Evolutionary conservation across 2,888 invertebrate species (phyloP).

Genomic region (Eumerus sabulonum): DNA sequence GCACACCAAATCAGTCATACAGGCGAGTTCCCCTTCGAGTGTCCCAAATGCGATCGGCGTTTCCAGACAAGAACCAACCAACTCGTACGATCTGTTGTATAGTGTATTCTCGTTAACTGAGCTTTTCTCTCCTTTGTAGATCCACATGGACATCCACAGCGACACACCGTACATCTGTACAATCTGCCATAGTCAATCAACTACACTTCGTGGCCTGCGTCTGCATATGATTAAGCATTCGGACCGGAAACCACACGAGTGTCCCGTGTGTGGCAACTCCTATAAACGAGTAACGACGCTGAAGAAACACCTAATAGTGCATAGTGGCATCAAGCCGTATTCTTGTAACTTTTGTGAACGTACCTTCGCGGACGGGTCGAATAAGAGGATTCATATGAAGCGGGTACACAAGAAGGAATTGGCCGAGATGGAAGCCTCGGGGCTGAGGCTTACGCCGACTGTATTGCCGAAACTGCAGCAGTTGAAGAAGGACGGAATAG

Average conservation of each 20-base stretch:
- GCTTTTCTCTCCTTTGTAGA: conserved; percentile 21
- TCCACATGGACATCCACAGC: conserved; percentile 62
- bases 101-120: not conserved
- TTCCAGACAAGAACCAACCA: conserved; percentile 59
- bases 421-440: conserved; percentile 75
- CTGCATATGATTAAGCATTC: conserved; percentile 64
- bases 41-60: conserved; percentile 52
- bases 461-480: conserved; percentile 77
- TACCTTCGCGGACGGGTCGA: conserved; percentile 60
- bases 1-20: conserved; percentile 57
- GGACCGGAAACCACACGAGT: conserved; percentile 54
- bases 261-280: conserved; percentile 53
- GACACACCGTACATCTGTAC: conserved; percentile 60
- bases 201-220: conserved; percentile 51
- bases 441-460: conserved; percentile 73
- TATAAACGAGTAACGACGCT: conserved; percentile 59
- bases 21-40: conserved; percentile 54
- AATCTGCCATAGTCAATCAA: conserved; percentile 49
- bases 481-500: conserved; percentile 63
- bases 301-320: conserved; percentile 61
- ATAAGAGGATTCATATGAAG: conserved; percentile 60
- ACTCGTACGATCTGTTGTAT: conserved; percentile 28
- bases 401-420: conserved; percentile 57
- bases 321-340: conserved; percentile 76
- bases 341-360: conserved; percentile 61